A percentile compares a stretch with the other conserved stretches of the same genome.
phyloP scores from a whole-genome alignment of 2,888 invertebrate genomes.

The Portevinia maculata region DNA sequence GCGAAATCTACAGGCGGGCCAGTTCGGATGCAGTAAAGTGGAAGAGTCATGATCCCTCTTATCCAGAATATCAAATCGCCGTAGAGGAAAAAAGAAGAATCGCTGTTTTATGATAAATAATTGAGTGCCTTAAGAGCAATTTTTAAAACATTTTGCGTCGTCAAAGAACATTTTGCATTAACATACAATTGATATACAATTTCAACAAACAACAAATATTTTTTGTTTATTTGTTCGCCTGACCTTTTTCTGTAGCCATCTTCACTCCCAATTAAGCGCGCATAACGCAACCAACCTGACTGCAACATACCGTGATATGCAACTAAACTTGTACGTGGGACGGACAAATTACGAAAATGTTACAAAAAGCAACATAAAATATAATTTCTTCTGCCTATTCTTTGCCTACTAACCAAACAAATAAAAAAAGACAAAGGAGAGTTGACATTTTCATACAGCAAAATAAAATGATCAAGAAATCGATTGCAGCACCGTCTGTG shows the following conservation, averaged over 20 bases:
- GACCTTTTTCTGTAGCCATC: constrained; percentile 26
- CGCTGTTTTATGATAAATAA: no score
- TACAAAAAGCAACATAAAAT: neutral
- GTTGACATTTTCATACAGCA: constrained; percentile 44
- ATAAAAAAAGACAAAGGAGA: constrained; percentile 8
- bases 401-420: neutral
- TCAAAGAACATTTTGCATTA: no score
- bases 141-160: no score
- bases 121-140: no score
- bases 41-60: no score
- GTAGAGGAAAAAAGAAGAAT: no score
- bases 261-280: constrained; percentile 20
- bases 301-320: constrained; percentile 22
- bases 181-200: no score
- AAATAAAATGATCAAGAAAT: constrained; percentile 31
- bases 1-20: no score
- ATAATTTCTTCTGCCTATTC: constrained; percentile 8
- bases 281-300: neutral
- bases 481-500: constrained; percentile 30
- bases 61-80: no score
- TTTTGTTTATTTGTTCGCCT: neutral
- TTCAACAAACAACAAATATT: neutral
- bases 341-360: constrained; percentile 42
- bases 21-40: no score
- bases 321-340: constrained; percentile 18